These are phyloP conservation scores for Drosophila miranda DNA, from an alignment of 1,140 invertebrate genomes.

Conservation along the genomic window DNA sequence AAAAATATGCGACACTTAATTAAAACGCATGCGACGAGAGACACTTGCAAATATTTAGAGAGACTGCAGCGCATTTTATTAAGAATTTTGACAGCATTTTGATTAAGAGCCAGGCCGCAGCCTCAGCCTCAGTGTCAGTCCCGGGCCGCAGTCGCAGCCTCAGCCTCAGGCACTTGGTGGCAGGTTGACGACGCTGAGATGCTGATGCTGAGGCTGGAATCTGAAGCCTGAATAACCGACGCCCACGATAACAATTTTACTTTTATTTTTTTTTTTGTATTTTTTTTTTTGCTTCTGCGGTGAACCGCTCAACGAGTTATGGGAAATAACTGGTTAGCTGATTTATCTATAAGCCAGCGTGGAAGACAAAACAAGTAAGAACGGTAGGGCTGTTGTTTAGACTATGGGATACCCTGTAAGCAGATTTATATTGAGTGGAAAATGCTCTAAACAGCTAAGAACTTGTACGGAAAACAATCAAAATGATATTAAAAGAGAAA, in stretches of 20 bases:
- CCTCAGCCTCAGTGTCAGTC: not conserved
- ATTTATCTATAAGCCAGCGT: constrained; percentile 31
- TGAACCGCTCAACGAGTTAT: constrained; percentile 18
- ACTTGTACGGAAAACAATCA: too few species aligned
- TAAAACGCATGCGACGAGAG: constrained; percentile 68
- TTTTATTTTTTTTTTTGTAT: not conserved
- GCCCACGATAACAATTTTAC: constrained; percentile 31
- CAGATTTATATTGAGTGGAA: too few species aligned
- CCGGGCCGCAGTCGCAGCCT: not conserved
- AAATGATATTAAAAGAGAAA: too few species aligned
- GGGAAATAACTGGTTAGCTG: constrained; percentile 59
- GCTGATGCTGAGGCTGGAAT: too few species aligned
- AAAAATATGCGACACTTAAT: constrained; percentile 75
- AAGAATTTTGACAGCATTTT: constrained; percentile 77
- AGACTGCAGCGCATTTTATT: constrained; percentile 58
- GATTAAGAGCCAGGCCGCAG: constrained; percentile 60
- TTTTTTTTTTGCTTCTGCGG: too few species aligned
- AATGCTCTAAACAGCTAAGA: too few species aligned
- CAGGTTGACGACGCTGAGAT: constrained; percentile 21
- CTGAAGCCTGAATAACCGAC: constrained; percentile 5
- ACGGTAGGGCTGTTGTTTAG: too few species aligned
- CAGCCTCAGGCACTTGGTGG: constrained; percentile 24
- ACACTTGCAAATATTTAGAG: constrained; percentile 50
- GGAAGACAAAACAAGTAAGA: constrained; percentile 20
- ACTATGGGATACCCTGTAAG: too few species aligned